Conservation (phyloP, 2,888 invertebrate genomes). For the Hirtodrosophila alboralis region DNA sequence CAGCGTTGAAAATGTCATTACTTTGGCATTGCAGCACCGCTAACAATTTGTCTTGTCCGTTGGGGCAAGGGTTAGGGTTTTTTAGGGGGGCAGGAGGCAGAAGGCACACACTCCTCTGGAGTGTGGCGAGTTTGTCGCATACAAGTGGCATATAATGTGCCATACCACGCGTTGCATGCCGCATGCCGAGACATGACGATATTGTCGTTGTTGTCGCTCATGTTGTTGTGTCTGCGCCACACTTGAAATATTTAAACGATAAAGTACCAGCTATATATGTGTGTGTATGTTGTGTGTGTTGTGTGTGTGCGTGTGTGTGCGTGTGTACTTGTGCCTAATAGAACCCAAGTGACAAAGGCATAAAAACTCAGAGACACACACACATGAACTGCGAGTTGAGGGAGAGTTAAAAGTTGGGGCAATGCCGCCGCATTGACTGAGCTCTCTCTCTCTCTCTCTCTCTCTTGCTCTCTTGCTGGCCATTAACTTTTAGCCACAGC, state of each 20-base stretch:
- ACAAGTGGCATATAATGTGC: conserved; percentile 67
- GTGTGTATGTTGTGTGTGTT: conserved; percentile 15
- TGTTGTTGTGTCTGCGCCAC: conserved; percentile 46
- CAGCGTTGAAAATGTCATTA: conserved; percentile 65
- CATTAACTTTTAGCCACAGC: conserved; percentile 70
- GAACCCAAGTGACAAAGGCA: conserved; percentile 75
- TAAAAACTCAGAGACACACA: conserved; percentile 29
- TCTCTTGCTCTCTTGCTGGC: conserved; percentile 53
- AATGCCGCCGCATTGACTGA: too few species aligned
- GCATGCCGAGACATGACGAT: conserved; percentile 49
- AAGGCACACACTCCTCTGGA: conserved; percentile 36
- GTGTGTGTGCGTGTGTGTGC: conserved; percentile 12
- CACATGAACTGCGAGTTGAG: conserved; percentile 10
- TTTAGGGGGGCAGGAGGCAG: too few species aligned
- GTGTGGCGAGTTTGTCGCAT: too few species aligned
- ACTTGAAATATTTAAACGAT: conserved; percentile 76
- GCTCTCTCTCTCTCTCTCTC: conserved; percentile 19
- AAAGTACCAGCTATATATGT: conserved; percentile 48
- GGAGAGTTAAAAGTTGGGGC: neutral
- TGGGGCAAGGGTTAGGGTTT: neutral
- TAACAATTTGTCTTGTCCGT: conserved; percentile 64
- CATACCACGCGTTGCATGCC: conserved; percentile 48
- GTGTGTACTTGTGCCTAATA: conserved; percentile 67
- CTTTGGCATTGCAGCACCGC: conserved; percentile 49
- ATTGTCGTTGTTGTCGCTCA: conserved; percentile 16